phyloP scores from a whole-genome alignment of 2,797 vertebrate species.

The Ptychadena robeensis region DNA sequence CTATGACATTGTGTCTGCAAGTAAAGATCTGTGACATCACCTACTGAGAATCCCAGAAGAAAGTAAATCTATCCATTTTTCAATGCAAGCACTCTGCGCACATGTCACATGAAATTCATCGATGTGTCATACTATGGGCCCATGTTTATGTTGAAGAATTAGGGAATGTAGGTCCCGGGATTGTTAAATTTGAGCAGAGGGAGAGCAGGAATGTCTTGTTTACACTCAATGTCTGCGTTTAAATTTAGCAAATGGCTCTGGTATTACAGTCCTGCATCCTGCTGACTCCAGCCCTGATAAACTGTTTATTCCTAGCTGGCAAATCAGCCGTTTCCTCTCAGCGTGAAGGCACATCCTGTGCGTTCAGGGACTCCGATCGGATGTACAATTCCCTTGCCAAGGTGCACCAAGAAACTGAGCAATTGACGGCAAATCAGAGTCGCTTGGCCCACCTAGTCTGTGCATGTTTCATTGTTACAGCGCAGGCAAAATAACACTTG shows the following conservation, averaged over 20 bases:
- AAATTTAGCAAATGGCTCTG: constrained; percentile 57
- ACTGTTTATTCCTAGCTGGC: constrained; percentile 62
- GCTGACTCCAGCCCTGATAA: constrained; percentile 58
- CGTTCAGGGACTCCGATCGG: constrained; percentile 58
- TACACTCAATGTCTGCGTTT: constrained; percentile 60
- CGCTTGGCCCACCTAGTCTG: constrained; percentile 57
- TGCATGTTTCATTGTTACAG: constrained; percentile 51
- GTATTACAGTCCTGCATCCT: constrained; percentile 55
- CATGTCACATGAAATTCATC: neutral
- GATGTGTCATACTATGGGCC: neutral
- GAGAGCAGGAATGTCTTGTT: constrained; percentile 60
- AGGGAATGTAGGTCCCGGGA: neutral
- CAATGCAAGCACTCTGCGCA: neutral
- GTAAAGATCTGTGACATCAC: neutral
- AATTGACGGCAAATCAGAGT: constrained; percentile 48
- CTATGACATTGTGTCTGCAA: neutral
- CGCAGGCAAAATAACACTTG: constrained; percentile 39
- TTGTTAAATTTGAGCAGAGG: neutral
- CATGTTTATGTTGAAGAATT: neutral
- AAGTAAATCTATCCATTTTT: neutral
- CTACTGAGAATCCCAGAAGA: neutral
- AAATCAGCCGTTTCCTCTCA: constrained; percentile 63
- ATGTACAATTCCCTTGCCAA: constrained; percentile 58
- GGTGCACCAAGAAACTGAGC: constrained; percentile 49
- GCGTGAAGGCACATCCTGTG: constrained; percentile 60